These are phyloP conservation scores for Drosophila insularis DNA, from an alignment of 1,140 invertebrate genomes.

Conservation along the genomic window DNA sequence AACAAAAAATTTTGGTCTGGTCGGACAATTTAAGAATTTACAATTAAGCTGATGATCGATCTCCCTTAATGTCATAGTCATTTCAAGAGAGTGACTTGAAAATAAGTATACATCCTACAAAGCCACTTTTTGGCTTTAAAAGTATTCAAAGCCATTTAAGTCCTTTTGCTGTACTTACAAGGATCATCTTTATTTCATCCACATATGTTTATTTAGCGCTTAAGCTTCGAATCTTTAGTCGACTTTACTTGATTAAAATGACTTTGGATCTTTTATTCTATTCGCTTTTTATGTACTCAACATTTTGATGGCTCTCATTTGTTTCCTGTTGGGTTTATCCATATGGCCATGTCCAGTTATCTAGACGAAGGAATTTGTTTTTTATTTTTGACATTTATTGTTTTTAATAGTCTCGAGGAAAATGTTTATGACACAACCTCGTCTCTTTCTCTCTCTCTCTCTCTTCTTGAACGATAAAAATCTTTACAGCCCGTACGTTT, in stretches of 20 bases:
- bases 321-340: not conserved
- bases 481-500: constrained; percentile 55
- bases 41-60: too few species aligned
- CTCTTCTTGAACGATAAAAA: constrained; percentile 57
- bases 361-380: constrained; percentile 13
- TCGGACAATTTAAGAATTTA: too few species aligned
- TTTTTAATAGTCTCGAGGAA: constrained; percentile 67
- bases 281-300: not conserved
- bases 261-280: not conserved
- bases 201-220: not conserved
- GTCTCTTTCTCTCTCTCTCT: not conserved
- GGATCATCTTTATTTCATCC: too few species aligned
- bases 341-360: constrained; percentile 44
- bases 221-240: not conserved
- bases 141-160: too few species aligned
- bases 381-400: constrained; percentile 74
- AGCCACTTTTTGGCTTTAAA: too few species aligned
- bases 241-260: not conserved
- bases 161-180: too few species aligned
- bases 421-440: constrained; percentile 64
- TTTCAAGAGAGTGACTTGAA: too few species aligned
- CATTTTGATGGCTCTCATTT: constrained; percentile 2
- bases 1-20: too few species aligned
- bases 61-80: too few species aligned
- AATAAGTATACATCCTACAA: too few species aligned